Base-by-base conservation (phyloP, 2,113 vertebrate species). In the Paramisgurnus dabryanus region DNA sequence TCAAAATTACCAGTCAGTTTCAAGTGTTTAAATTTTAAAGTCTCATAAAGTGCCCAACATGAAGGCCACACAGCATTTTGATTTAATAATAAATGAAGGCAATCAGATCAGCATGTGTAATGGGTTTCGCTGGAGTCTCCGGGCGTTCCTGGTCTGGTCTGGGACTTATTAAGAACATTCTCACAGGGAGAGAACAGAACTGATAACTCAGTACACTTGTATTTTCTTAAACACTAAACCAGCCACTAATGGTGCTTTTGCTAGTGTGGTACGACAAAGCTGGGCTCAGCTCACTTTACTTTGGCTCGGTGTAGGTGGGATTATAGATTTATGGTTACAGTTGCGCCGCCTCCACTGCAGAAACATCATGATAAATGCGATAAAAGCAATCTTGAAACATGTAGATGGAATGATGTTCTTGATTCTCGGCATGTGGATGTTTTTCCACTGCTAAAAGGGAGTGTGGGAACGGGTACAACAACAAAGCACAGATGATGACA, bases 11-110 rank as follows among this genome's bases (percentile, higher is more conserved):
- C 85, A 73, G 84, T 85, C 86, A 87, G 87, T 91, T 91, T 89
- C 77, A 87, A 89, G 88, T 91, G 85, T 90, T 92, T 91, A 91
- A 90, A 92, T 86, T 91, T 92, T 92, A 89, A 93, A 92, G 87
- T 87, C 86, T 86, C 80, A 89, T 92, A 91, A 92, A 92, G 87
- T 90, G 86, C 86, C 87, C 87, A 75, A 90, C 91, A 93, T 82
- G 57, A 66, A 88, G 87, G 88, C 90, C 86, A 84, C 75, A 53
- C 86, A 85, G 87, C 86, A 78, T 87, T 83, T 75, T 76, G 65
- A 78, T 68, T 92, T 86, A 93, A 93, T 93, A 92, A 92, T 92
- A 79, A 83, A 93, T 92, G 90, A 90, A 85, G 86, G 86, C 3
- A 87, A 91, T 87, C 86, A 85, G 89, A 91, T 89, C 85, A 88